Evolutionary conservation across 2,113 vertebrate genomes (phyloP).

Genomic region (Micromys minutus): DNA sequence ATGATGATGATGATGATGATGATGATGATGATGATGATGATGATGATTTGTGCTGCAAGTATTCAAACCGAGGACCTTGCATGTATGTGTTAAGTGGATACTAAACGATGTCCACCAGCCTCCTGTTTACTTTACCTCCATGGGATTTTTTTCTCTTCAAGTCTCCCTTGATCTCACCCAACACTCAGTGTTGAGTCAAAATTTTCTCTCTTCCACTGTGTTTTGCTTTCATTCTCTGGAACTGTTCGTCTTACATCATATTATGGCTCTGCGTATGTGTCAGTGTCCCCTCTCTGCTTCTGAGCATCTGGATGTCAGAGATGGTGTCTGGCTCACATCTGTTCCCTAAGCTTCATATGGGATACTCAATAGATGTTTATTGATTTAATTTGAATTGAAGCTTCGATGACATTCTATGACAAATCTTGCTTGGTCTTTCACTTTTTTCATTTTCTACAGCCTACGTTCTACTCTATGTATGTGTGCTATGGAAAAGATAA

Average conservation of each 20-base stretch:
- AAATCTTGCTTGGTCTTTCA: not conserved
- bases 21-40: too few species aligned
- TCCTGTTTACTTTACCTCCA: not conserved
- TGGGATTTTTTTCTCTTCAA: not conserved
- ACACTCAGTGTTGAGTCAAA: not conserved
- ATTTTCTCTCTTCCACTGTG: not conserved
- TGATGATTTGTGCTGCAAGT: not conserved
- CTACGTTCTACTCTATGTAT: not conserved
- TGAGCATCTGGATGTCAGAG: not conserved
- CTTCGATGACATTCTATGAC: not conserved
- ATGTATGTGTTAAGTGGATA: not conserved
- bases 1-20: too few species aligned
- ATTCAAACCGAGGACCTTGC: too few species aligned
- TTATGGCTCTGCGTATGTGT: not conserved
- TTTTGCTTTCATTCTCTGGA: not conserved
- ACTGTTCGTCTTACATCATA: not conserved
- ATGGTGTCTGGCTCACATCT: not conserved
- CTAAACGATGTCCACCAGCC: not conserved
- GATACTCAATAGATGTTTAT: not conserved
- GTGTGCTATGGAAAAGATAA: not conserved
- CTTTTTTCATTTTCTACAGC: not conserved
- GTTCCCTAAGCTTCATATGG: not conserved
- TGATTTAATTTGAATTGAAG: conserved; percentile 31
- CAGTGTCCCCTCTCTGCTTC: not conserved
- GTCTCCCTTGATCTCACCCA: not conserved